These are phyloP conservation scores for Catharus fuscescens DNA, from an alignment of 2,113 vertebrate species.

Conservation along the genomic window DNA sequence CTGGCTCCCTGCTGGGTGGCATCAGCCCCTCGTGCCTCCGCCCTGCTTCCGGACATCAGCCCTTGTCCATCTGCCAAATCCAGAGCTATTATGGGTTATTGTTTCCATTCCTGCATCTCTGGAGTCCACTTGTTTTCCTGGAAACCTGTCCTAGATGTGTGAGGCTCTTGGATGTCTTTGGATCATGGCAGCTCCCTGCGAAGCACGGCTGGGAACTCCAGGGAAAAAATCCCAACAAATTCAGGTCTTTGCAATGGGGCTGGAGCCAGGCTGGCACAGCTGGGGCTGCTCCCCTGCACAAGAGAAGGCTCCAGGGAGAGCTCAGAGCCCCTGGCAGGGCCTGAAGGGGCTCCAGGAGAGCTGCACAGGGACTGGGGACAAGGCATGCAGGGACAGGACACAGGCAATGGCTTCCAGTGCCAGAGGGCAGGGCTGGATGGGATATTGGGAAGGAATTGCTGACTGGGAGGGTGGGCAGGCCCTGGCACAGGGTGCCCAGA, in stretches of 20 bases:
- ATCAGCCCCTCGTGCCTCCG: background rate
- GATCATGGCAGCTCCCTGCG: fast-evolving
- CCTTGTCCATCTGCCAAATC: background rate
- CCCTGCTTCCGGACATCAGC: background rate
- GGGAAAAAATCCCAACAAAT: background rate
- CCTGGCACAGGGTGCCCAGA: too few species aligned
- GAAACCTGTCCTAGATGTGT: background rate
- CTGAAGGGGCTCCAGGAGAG: too few species aligned
- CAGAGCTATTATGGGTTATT: background rate
- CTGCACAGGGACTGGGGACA: too few species aligned
- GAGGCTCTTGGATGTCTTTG: background rate
- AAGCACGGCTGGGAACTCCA: background rate
- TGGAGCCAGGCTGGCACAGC: background rate
- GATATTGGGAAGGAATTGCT: too few species aligned
- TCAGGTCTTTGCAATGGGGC: fast-evolving
- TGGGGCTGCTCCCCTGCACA: background rate
- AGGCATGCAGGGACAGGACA: too few species aligned
- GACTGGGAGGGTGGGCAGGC: too few species aligned
- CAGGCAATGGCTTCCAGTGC: too few species aligned
- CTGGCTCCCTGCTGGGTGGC: background rate
- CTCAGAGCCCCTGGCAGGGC: too few species aligned
- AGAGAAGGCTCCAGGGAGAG: background rate
- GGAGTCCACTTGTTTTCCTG: background rate
- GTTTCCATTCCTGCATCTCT: background rate
- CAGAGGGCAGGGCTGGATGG: too few species aligned